Percentiles rank a stretch among this genome's conserved stretches.
These are phyloP conservation scores for Arctia plantaginis DNA, from an alignment of 2,888 invertebrate genomes.

Conservation along the genomic window DNA sequence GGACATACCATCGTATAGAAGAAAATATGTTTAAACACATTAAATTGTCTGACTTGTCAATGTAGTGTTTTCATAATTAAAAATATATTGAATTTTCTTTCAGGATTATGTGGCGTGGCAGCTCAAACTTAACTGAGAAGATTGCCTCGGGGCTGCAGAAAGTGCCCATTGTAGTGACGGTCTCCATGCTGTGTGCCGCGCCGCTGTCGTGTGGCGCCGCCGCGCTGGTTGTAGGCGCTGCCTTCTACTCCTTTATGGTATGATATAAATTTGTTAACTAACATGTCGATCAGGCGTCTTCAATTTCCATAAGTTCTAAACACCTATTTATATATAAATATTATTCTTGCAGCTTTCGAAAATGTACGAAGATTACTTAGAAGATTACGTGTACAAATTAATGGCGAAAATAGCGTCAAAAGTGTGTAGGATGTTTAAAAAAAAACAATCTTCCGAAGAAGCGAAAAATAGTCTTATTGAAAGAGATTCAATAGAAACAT, in stretches of 20 bases:
- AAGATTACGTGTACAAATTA: slow-evolving; percentile 86
- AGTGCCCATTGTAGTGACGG: slow-evolving; percentile 89
- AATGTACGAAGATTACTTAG: slow-evolving; percentile 91
- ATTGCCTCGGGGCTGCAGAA: slow-evolving; percentile 88
- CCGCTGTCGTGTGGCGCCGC: slow-evolving; percentile 91
- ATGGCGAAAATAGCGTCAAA: slow-evolving; percentile 75
- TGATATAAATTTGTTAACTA: slow-evolving; percentile 34
- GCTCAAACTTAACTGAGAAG: slow-evolving; percentile 86
- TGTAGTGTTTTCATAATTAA: too few relatives aligned
- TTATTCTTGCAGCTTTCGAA: slow-evolving; percentile 87
- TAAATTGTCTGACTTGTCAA: too few relatives aligned
- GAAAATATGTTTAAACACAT: too few relatives aligned
- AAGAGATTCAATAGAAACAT: slow-evolving; percentile 17
- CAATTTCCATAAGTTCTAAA: too few relatives aligned
- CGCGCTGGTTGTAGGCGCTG: slow-evolving; percentile 88
- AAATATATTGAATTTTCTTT: not conserved
- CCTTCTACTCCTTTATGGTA: slow-evolving; percentile 90
- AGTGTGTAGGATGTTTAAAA: slow-evolving; percentile 66
- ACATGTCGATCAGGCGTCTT: not conserved
- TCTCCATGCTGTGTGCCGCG: slow-evolving; percentile 87
- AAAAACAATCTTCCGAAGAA: slow-evolving; percentile 38
- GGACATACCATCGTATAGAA: too few relatives aligned
- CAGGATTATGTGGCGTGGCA: slow-evolving; percentile 79
- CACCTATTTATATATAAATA: not conserved
- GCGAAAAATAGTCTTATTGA: slow-evolving; percentile 43